Base-by-base conservation (phyloP, 2,797 vertebrate species). In the Rhinophrynus dorsalis region DNA sequence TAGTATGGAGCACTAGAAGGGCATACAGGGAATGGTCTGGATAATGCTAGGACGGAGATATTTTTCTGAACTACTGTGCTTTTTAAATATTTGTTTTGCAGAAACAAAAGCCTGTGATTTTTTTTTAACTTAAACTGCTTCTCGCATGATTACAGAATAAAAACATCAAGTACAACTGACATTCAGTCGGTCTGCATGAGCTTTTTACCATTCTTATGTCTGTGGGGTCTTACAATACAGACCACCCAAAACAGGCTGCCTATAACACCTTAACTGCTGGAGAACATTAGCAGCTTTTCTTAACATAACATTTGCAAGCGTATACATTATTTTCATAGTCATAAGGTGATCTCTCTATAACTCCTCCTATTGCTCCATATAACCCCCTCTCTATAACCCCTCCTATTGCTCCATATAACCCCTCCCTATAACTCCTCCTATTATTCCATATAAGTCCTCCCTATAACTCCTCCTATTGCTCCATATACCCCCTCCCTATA, bases 141-240 rank as follows among this genome's bases (percentile, higher is more conserved):
- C 51, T 67, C 40, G 21, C 17, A 67, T 57, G 64, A 67, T 57
- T 57, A 67, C 35, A 56, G 64, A 44, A 9, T 45, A 37, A 67
- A 67, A 33, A 45, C 52, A 18, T 30, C 23, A 18, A 24, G 18
- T 27, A 67, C 51, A 56, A 38, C 33, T 35, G 30, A 18, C 17
- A 32, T 35, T 42, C 37, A 23, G 48, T 44, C 24, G 50, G 35
- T 55, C 32, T 52, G 23, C 9, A n/a, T 27, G 15, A 52, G 32
- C 23, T 51, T 42, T 66, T 54, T 47, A 37, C 12, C 21, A 45
- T 37, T 57, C 6, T 55, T 37, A 66, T 66, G 55, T 54, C 44
- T 56, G 52, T 67, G 64, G 64, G 30, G 52, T 67, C 64, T 11
- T 67, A 65, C 5, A 21, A 30, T 54, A 13, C 5, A 18, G 64